Evolutionary conservation across 2,113 vertebrate species (phyloP), one percentile per base, ranked within the genome.

Genomic region (Dasypus novemcinctus): DNA sequence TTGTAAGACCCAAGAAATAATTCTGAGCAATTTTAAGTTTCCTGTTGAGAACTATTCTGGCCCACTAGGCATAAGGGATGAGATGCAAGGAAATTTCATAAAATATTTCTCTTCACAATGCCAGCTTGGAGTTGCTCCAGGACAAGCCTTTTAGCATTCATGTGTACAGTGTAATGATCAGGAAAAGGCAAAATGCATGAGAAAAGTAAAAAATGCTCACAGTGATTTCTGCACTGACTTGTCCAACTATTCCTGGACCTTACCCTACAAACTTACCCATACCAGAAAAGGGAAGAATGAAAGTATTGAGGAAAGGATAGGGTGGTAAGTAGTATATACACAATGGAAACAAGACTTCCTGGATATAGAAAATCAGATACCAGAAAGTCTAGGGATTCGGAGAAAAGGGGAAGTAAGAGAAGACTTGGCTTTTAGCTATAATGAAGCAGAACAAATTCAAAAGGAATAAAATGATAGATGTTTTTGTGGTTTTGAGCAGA

Each of bases 1-100:
- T 80, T 87, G 0, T 91, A 97, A 97, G 64, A 95, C 97, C 75
- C 91, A 96, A 93, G 88, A 97, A 96, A 96, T 89, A 98, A 96
- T 96, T 98, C 90, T 97, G 52, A 95, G 93, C 89, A 96, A 97
- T 97, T 98, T 64, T 96, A 90, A 88, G 93, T 97, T 97, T 95
- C 92, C 92, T 97, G 43, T 92, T 95, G 87, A 90, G 80, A 95
- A 94, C 54, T 92, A 90, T 81, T 97, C 72, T 97, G 93, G 95
- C 85, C 54, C 57, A 95, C 57, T 90, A 92, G 80, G 92, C 90
- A 95, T 21, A 4, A 95, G 78, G 84, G 87, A 92, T 43, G 88
- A 97, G 82, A 84, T 95, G 54, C 66, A 96, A 72, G 59, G 82
- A 96, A 97, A 97, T 74, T 91, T 97, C 85, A 94, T 95, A 96